phyloP scores from a whole-genome alignment of 1,140 invertebrate species.

The Euschistus heros region DNA sequence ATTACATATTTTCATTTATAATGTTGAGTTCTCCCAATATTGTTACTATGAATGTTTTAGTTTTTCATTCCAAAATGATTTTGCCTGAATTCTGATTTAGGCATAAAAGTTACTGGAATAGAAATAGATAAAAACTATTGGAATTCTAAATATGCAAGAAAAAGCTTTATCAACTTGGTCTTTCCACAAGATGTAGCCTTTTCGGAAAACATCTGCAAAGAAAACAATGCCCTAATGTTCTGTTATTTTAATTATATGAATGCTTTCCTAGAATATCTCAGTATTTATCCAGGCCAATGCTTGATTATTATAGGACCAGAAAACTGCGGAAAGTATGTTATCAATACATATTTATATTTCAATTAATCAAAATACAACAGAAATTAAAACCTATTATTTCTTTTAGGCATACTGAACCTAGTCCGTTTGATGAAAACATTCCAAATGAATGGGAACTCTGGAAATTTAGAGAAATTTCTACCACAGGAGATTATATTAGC shows the following conservation, averaged over 20 bases:
- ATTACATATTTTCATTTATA: not conserved
- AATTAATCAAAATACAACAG: not conserved
- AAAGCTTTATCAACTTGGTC: not conserved
- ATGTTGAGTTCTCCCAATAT: not conserved
- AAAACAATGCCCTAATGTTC: constrained; percentile 13
- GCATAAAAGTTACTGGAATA: not conserved
- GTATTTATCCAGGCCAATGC: constrained; percentile 1
- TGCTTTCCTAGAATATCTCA: constrained; percentile 1
- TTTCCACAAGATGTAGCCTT: constrained; percentile 9
- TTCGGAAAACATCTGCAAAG: not conserved
- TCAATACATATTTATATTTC: not conserved
- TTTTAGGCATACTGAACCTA: constrained; percentile 1
- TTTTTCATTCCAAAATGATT: not conserved
- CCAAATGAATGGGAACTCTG: not conserved
- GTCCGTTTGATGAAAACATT: constrained; percentile 5
- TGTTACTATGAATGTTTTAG: not conserved
- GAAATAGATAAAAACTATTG: constrained; percentile 14
- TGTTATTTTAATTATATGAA: constrained; percentile 12
- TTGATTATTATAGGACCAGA: constrained; percentile 6
- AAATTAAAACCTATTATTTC: not conserved
- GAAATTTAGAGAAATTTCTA: not conserved
- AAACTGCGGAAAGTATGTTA: constrained; percentile 5
- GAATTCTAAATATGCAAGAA: not conserved
- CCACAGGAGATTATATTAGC: not conserved
- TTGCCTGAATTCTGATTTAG: not conserved